Percentiles rank a stretch among this genome's conserved stretches.
Conservation (phyloP, 2,797 vertebrate species). For the Ataeniobius toweri region DNA sequence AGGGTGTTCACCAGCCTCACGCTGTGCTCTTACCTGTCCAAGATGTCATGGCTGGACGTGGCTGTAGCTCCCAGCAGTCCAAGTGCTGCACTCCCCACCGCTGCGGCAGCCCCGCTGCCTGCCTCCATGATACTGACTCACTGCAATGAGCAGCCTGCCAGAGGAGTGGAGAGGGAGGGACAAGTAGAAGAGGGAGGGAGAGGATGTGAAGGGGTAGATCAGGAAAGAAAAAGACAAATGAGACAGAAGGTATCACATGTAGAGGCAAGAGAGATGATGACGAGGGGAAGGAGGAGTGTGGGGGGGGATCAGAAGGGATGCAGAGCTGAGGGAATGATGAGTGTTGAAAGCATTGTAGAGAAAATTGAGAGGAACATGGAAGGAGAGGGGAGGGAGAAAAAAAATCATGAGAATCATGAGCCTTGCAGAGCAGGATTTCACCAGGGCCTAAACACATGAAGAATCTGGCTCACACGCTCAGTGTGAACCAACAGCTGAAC, state of each 20-base stretch:
- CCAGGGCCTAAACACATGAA: constrained; percentile 42
- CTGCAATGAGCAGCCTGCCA: constrained; percentile 82
- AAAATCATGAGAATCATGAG: constrained; percentile 51
- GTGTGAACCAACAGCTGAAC: constrained; percentile 51
- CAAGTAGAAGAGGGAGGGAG: constrained; percentile 21
- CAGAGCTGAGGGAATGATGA: constrained; percentile 13
- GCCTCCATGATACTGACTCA: constrained; percentile 88
- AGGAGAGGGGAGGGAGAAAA: neutral
- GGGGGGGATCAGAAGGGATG: constrained; percentile 24
- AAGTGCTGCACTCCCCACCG: constrained; percentile 80
- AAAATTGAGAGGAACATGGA: constrained; percentile 15
- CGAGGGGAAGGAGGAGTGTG: constrained; percentile 7
- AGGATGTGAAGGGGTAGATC: constrained; percentile 60
- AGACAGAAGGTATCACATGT: constrained; percentile 60
- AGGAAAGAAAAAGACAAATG: constrained; percentile 58
- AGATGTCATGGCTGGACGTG: constrained; percentile 80
- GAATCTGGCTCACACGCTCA: constrained; percentile 31
- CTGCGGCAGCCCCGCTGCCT: constrained; percentile 84
- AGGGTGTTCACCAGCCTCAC: constrained; percentile 11
- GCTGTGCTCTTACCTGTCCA: constrained; percentile 79
- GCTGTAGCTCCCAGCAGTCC: constrained; percentile 81
- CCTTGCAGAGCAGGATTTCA: constrained; percentile 39
- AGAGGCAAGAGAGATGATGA: constrained; percentile 43
- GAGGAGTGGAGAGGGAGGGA: constrained; percentile 35
- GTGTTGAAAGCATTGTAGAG: constrained; percentile 16